These are phyloP conservation scores for Vipera ursinii DNA, from an alignment of 2,797 vertebrate genomes.

Conservation along the genomic window DNA sequence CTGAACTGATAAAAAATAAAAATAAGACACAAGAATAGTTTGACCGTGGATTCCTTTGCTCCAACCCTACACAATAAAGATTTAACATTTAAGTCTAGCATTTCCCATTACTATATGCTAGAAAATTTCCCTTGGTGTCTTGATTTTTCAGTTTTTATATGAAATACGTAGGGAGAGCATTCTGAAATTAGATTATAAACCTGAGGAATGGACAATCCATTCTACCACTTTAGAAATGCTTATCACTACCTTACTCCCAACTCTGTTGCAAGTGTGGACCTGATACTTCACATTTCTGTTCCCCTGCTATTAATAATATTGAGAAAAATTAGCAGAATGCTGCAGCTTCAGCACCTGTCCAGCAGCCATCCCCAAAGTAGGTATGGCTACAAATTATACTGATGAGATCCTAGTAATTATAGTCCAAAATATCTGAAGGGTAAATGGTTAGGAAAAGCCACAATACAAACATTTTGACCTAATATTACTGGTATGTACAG, in stretches of 20 bases:
- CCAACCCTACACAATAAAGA: background rate
- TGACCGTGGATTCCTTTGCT: background rate
- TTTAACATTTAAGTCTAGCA: background rate
- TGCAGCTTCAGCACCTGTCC: background rate
- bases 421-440: background rate
- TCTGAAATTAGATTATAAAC: background rate
- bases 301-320: background rate
- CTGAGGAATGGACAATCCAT: background rate
- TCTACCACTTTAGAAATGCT: background rate
- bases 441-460: background rate
- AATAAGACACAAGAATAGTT: background rate
- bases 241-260: background rate
- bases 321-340: background rate
- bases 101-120: background rate
- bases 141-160: background rate
- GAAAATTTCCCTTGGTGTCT: background rate
- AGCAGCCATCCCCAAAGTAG: background rate
- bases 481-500: background rate
- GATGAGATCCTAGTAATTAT: background rate
- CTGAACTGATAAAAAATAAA: background rate
- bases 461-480: background rate
- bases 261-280: background rate
- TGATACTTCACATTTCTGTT: background rate
- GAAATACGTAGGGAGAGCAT: background rate
- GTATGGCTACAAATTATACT: background rate